Percentiles rank a stretch among this genome's conserved stretches.
Evolutionary conservation across 2,113 vertebrate species (phyloP).

Genomic region (Atractosteus spatula): DNA sequence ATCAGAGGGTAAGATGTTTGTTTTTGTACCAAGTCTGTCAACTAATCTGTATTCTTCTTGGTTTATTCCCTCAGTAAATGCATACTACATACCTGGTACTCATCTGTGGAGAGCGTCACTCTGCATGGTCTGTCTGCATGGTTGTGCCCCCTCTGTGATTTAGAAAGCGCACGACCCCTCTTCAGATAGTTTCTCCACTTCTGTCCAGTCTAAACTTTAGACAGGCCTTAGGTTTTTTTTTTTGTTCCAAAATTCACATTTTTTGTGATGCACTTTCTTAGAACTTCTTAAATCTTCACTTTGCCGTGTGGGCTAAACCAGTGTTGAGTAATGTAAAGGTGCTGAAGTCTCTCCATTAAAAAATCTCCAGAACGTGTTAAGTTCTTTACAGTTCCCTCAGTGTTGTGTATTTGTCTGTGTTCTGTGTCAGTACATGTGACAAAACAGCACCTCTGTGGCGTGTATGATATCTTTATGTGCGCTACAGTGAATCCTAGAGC

Average conservation of each 20-base stretch:
- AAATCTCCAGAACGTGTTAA: neutral
- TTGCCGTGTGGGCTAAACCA: no score
- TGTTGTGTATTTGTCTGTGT: constrained; percentile 18
- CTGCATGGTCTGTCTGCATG: constrained; percentile 86
- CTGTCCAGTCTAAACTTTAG: neutral
- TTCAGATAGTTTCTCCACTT: neutral
- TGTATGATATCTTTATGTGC: neutral
- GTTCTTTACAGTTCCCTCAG: neutral
- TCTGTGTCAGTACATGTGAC: constrained; percentile 2
- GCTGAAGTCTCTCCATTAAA: no score
- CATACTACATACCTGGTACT: constrained; percentile 56
- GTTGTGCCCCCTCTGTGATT: constrained; percentile 22
- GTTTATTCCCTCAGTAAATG: constrained; percentile 57
- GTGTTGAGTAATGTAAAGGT: no score
- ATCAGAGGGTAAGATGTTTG: constrained; percentile 90
- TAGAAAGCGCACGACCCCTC: no score
- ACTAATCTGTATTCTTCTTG: neutral
- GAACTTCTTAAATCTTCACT: no score
- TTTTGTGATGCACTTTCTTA: neutral
- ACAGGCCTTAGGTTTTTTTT: neutral
- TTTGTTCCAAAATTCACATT: neutral
- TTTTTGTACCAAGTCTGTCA: constrained; percentile 71
- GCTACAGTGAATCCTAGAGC: no score
- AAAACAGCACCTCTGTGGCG: neutral
- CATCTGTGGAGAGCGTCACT: constrained; percentile 64